Conservation (phyloP, 2,113 vertebrate species). For the Odocoileus virginianus region DNA sequence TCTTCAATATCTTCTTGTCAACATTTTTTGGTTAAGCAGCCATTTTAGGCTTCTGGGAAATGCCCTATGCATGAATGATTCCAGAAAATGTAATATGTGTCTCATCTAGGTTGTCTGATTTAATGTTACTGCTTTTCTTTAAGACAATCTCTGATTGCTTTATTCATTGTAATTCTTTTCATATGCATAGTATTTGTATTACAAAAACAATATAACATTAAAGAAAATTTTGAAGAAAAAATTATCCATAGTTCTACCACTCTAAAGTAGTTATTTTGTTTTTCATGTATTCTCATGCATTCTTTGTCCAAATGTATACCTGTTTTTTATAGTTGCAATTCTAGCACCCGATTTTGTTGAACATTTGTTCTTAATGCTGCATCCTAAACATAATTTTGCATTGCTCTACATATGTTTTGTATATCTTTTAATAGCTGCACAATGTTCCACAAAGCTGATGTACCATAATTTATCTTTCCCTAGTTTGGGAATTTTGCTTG, state of each 20-base stretch:
- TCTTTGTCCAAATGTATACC: background rate
- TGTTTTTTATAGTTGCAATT: conserved; percentile 14
- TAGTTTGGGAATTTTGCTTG: background rate
- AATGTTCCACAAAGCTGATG: background rate
- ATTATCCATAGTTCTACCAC: background rate
- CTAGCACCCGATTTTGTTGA: background rate
- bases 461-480: background rate
- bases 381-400: background rate
- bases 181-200: background rate
- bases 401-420: background rate
- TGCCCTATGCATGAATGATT: background rate
- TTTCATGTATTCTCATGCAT: background rate
- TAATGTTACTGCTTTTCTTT: background rate
- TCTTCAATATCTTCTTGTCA: background rate
- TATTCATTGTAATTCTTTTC: conserved; percentile 12
- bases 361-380: background rate
- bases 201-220: background rate
- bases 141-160: conserved; percentile 27
- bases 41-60: background rate
- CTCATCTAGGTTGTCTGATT: background rate
- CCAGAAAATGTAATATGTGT: background rate
- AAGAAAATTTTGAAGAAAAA: conserved; percentile 12
- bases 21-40: background rate
- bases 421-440: background rate
- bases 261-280: conserved; percentile 23